Evolutionary conservation across 2,797 vertebrate genomes (phyloP).

Genomic region (Sciurus vulgaris): DNA sequence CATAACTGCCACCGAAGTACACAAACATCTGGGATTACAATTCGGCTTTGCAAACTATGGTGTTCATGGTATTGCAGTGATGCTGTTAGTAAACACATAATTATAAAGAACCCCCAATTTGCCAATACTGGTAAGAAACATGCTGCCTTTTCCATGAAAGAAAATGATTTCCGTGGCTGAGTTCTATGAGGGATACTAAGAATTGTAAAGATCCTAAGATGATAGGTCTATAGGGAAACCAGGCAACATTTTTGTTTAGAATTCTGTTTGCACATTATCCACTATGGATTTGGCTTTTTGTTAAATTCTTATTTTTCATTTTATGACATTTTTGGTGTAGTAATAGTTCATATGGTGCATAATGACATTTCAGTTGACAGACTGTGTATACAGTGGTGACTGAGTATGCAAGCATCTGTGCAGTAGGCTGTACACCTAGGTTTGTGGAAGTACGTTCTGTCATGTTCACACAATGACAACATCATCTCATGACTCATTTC

Average conservation of each 20-base stretch:
- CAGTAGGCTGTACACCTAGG: background rate
- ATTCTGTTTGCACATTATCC: background rate
- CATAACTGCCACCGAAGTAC: conserved; percentile 58
- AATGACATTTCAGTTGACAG: background rate
- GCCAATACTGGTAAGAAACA: conserved; percentile 36
- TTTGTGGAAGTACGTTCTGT: background rate
- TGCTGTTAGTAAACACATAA: conserved; percentile 63
- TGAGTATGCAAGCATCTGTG: background rate
- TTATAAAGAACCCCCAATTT: conserved; percentile 60
- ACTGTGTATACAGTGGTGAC: background rate
- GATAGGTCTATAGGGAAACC: background rate
- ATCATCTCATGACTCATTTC: background rate
- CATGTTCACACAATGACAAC: background rate
- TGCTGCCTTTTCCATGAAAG: conserved; percentile 40
- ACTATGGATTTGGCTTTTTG: background rate
- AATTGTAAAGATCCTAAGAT: background rate
- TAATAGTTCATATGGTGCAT: background rate
- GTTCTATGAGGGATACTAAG: background rate
- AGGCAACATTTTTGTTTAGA: background rate
- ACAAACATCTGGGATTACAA: conserved; percentile 67
- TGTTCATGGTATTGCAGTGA: conserved; percentile 55
- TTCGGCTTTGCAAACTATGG: conserved; percentile 65
- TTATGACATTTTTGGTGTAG: background rate
- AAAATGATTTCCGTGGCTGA: background rate
- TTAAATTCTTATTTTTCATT: background rate